Percentiles rank a stretch among this genome's conserved stretches.
These are phyloP conservation scores for Nephrotoma flavescens DNA, from an alignment of 2,888 invertebrate species.

Conservation along the genomic window DNA sequence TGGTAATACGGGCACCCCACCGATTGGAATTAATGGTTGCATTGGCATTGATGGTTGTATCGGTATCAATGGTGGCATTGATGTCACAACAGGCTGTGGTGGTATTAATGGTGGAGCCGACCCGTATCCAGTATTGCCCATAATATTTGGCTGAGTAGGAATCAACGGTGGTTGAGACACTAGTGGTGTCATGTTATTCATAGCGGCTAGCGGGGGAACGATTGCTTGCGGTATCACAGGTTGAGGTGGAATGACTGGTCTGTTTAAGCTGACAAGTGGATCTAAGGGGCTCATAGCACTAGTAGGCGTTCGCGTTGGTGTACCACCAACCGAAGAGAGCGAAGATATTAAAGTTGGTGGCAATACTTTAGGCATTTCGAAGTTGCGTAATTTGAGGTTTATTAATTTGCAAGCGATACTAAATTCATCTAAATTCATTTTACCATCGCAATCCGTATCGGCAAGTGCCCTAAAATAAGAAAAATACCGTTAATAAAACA, in stretches of 20 bases:
- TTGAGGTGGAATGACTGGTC: conserved; percentile 7
- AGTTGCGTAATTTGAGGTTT: conserved; percentile 79
- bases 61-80: conserved; percentile 6
- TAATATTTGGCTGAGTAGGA: background rate
- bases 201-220: background rate
- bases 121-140: background rate
- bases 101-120: conserved; percentile 4
- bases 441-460: conserved; percentile 93
- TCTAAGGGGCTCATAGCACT: conserved; percentile 27
- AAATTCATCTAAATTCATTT: conserved; percentile 91
- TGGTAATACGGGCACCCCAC: background rate
- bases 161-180: background rate
- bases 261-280: conserved; percentile 18
- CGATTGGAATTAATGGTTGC: conserved; percentile 17
- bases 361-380: conserved; percentile 75
- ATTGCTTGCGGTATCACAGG: conserved; percentile 13
- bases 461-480: conserved; percentile 65
- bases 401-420: conserved; percentile 96
- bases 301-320: conserved; percentile 27
- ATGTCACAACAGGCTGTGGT: conserved; percentile 1
- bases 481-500: conserved; percentile 6
- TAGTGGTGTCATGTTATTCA: background rate
- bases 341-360: conserved; percentile 63
- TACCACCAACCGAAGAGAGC: conserved; percentile 39
- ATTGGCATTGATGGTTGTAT: conserved; percentile 12